A percentile compares a stretch with the other conserved stretches of the same genome.
Conservation (phyloP, 2,888 invertebrate genomes). For the Drosophila mimica region DNA sequence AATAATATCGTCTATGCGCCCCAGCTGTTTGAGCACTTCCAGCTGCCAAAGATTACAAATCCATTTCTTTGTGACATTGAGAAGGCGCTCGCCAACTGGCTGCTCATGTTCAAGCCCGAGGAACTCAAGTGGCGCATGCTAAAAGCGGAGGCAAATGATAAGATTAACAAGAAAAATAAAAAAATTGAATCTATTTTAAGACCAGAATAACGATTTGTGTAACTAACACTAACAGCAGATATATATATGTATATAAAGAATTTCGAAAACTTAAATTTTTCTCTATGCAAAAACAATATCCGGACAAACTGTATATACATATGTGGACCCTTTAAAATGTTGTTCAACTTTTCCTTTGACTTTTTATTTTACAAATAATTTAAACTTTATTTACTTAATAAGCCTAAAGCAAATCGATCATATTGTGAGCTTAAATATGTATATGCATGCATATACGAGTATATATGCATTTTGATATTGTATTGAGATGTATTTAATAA, state of each 20-base stretch:
- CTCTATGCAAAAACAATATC: too few relatives aligned
- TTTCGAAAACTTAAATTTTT: too few relatives aligned
- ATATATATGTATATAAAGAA: neutral
- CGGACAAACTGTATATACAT: too few relatives aligned
- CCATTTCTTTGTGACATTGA: slow-evolving; percentile 5
- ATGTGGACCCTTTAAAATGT: too few relatives aligned
- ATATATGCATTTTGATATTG: too few relatives aligned
- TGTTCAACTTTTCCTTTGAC: slow-evolving; percentile 9
- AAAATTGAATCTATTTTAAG: neutral
- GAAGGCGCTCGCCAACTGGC: slow-evolving; percentile 39
- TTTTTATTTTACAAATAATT: slow-evolving; percentile 41
- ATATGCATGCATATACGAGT: neutral
- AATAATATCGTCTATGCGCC: slow-evolving; percentile 37
- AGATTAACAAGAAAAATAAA: neutral
- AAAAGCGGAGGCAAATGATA: neutral
- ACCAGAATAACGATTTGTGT: neutral
- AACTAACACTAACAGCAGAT: neutral
- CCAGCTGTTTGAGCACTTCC: slow-evolving; percentile 9
- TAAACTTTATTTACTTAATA: slow-evolving; percentile 14
- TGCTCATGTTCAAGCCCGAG: slow-evolving; percentile 11
- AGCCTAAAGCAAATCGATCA: slow-evolving; percentile 23
- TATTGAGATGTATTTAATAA: neutral
- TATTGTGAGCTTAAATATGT: neutral
- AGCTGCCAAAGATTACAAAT: slow-evolving; percentile 8
- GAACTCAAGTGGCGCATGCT: slow-evolving; percentile 11